Base-by-base conservation (phyloP, 2,797 vertebrate genomes). In the Cheracebus regulus region DNA sequence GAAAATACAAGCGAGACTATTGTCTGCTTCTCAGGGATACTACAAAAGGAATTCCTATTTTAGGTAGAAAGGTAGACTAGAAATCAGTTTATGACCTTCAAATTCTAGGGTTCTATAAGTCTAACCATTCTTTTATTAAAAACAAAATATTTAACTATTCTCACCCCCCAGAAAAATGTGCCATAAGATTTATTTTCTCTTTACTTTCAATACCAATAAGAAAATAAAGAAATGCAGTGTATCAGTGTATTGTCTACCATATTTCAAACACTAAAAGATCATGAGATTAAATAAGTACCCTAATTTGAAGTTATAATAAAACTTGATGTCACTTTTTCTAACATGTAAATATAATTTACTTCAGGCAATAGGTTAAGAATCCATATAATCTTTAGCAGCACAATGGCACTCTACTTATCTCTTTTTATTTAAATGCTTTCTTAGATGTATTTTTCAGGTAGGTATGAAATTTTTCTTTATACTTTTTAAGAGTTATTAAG, bases 241-340 rank as follows among this genome's bases (percentile, higher is more conserved):
- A 89, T 85, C 19, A n/a, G 17, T 48, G 5, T 73, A 92, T 82
- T 44, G 52, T 57, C 20, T 67, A 64, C 61, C n/a, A n/a, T 70
- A 70, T 90, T 84, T 92, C n/a, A 95, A 92, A 76, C 19, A 58
- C 39, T 52, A 72, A 15, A 76, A 81, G 22, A n/a, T 61, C 14
- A 10, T 24, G 4, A 70, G 20, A 76, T 50, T 84, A 89, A 92
- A 24, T 83, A 93, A 93, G 36, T 11, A 93, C 7, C 30, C 13
- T 70, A n/a, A 90, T 44, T 96, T 93, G 11, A 97, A 83, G 20
- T 76, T 93, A 46, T 75, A 92, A 88, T 58, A 84, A 89, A 97
- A 93, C 83, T 44, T 61, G 7, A 46, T 88, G 10, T 33, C 55
- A 70, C 1, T 70, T 93, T 95, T 96, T 64, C 41, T 90, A 24